Percentiles rank a stretch among this genome's conserved stretches.
These are phyloP conservation scores for Poeciliopsis retropinna DNA, from an alignment of 2,113 vertebrate species.

Conservation along the genomic window DNA sequence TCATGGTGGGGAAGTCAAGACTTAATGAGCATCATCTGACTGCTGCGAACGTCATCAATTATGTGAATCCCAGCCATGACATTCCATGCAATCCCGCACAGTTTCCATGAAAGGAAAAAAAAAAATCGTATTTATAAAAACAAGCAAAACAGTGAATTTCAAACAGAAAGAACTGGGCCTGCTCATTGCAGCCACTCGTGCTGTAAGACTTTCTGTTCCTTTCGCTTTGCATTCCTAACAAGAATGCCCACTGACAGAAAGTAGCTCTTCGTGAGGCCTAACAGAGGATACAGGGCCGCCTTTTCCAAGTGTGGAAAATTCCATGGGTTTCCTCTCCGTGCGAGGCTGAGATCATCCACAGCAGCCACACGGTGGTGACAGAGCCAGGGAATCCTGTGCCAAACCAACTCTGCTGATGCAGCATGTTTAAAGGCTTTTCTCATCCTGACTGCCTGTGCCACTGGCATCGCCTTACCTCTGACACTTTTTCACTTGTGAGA, in stretches of 20 bases:
- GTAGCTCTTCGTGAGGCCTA: neutral
- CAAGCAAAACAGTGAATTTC: neutral
- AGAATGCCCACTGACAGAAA: slow-evolving; percentile 13
- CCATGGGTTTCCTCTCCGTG: slow-evolving; percentile 20
- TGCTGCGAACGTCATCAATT: slow-evolving; percentile 27
- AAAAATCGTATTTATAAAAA: no score
- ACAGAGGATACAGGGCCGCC: neutral
- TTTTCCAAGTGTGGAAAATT: slow-evolving; percentile 65
- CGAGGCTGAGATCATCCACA: neutral
- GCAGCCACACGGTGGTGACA: slow-evolving; percentile 59
- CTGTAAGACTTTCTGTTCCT: neutral
- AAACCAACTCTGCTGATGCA: slow-evolving; percentile 45
- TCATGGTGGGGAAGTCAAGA: neutral
- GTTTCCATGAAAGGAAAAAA: neutral
- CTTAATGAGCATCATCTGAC: slow-evolving; percentile 34
- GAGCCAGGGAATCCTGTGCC: slow-evolving; percentile 15
- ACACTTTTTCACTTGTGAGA: neutral
- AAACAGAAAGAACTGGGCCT: neutral
- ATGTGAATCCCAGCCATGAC: neutral
- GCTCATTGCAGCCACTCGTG: no score
- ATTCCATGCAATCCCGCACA: neutral
- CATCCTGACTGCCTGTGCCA: no score
- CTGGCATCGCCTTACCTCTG: neutral
- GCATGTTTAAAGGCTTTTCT: neutral
- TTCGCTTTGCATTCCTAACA: slow-evolving; percentile 1